phyloP scores from a whole-genome alignment of 2,888 invertebrate species.

The Pandemis corylana region DNA sequence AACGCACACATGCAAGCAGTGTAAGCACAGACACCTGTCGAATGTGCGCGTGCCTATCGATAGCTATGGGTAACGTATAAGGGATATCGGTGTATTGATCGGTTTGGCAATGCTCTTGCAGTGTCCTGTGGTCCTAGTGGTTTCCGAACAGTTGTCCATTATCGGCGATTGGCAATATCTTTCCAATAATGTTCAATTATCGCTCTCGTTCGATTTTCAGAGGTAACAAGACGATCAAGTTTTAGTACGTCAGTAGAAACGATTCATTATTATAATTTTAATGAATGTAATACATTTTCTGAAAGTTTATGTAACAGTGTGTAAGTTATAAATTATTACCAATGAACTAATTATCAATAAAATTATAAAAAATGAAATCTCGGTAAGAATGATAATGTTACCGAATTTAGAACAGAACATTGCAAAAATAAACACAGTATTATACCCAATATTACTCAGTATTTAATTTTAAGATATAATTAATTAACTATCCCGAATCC shows the following conservation, averaged over 20 bases:
- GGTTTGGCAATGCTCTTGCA: slow-evolving; percentile 68
- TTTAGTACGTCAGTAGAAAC: no score
- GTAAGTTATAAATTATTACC: no score
- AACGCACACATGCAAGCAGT: slow-evolving; percentile 6
- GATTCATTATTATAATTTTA: no score
- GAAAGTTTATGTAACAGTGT: no score
- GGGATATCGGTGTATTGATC: slow-evolving; percentile 68
- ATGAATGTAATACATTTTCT: no score
- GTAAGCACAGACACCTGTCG: slow-evolving; percentile 27
- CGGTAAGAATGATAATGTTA: no score
- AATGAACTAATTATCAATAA: no score
- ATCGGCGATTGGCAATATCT: slow-evolving; percentile 78
- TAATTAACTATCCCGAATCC: neutral
- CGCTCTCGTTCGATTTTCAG: neutral
- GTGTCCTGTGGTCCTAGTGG: slow-evolving; percentile 68
- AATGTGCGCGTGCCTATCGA: slow-evolving; percentile 11
- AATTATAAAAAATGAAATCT: no score
- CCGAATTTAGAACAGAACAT: no score
- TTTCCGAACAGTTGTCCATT: slow-evolving; percentile 80
- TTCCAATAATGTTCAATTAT: slow-evolving; percentile 43
- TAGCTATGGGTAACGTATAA: slow-evolving; percentile 46
- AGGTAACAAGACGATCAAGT: no score
- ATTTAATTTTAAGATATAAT: neutral
- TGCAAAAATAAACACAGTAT: no score
- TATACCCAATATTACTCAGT: no score